Evolutionary conservation across 2,113 vertebrate genomes (phyloP).

Genomic region (Rissa tridactyla): DNA sequence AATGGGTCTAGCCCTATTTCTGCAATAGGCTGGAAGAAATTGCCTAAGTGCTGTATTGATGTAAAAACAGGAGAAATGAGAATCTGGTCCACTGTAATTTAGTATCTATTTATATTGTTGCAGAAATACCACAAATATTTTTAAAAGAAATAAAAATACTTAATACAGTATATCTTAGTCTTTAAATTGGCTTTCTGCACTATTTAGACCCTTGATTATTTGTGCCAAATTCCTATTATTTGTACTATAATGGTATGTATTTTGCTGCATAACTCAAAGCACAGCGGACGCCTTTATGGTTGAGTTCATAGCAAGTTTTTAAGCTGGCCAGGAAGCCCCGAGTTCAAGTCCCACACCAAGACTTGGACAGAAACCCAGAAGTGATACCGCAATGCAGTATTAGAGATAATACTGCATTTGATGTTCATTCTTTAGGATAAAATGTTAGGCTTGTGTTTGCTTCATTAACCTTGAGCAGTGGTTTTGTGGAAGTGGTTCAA

Average conservation of each 20-base stretch:
- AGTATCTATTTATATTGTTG: background rate
- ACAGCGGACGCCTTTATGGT: background rate
- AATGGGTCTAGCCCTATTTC: background rate
- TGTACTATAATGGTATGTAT: background rate
- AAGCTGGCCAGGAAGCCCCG: background rate
- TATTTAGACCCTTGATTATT: background rate
- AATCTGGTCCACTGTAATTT: background rate
- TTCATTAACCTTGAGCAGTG: slow-evolving; percentile 8
- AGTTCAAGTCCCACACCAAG: background rate
- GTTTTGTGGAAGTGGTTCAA: slow-evolving; percentile 19
- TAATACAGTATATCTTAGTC: background rate
- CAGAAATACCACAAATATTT: background rate
- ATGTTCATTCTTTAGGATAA: background rate
- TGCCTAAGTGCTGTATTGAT: background rate
- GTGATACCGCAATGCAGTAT: slow-evolving; percentile 17
- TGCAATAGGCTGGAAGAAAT: slow-evolving; percentile 12
- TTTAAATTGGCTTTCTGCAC: background rate
- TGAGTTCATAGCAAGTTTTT: background rate
- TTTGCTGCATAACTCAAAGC: background rate
- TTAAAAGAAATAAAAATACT: background rate
- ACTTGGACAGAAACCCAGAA: slow-evolving; percentile 17
- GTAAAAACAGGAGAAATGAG: background rate
- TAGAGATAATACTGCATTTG: background rate
- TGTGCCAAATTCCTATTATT: background rate
- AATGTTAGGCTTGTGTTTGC: background rate